A percentile compares a stretch with the other conserved stretches of the same genome.
phyloP scores from a whole-genome alignment of 2,797 vertebrate species.

The Lutjanus campechanus region DNA sequence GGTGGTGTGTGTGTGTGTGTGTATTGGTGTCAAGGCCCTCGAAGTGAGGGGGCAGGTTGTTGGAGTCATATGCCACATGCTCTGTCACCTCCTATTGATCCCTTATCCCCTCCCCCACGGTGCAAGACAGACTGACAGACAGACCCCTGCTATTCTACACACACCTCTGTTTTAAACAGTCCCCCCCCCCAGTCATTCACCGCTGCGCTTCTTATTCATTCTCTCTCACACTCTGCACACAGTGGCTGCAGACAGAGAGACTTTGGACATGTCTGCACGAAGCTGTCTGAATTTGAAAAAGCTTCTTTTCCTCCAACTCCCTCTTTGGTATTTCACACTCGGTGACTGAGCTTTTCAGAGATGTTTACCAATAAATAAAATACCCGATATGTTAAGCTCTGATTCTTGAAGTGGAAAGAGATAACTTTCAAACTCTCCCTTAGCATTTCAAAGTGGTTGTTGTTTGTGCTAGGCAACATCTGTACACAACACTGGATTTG shows the following conservation, averaged over 20 bases:
- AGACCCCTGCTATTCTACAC: constrained; percentile 57
- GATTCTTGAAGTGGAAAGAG: not conserved
- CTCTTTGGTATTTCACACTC: not conserved
- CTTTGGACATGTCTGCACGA: constrained; percentile 1
- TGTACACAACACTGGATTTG: too few species aligned
- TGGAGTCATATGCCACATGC: constrained; percentile 74
- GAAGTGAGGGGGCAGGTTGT: constrained; percentile 62
- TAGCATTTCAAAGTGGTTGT: too few species aligned
- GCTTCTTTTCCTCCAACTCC: not conserved
- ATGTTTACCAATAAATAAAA: not conserved
- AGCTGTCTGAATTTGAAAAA: constrained; percentile 19
- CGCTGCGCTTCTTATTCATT: constrained; percentile 37
- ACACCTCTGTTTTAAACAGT: constrained; percentile 61
- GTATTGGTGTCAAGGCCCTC: constrained; percentile 21
- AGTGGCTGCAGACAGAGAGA: not conserved
- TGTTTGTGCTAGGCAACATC: too few species aligned
- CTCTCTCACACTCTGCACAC: constrained; percentile 24
- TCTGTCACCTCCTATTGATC: constrained; percentile 81
- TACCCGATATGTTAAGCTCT: not conserved
- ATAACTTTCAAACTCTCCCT: too few species aligned
- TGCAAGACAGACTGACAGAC: constrained; percentile 67
- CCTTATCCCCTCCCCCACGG: constrained; percentile 66
- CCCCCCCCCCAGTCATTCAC: constrained; percentile 8
- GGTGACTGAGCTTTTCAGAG: not conserved
- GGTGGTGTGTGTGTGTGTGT: not conserved